Conservation (phyloP, 2,113 vertebrate genomes). For the Rissa tridactyla region DNA sequence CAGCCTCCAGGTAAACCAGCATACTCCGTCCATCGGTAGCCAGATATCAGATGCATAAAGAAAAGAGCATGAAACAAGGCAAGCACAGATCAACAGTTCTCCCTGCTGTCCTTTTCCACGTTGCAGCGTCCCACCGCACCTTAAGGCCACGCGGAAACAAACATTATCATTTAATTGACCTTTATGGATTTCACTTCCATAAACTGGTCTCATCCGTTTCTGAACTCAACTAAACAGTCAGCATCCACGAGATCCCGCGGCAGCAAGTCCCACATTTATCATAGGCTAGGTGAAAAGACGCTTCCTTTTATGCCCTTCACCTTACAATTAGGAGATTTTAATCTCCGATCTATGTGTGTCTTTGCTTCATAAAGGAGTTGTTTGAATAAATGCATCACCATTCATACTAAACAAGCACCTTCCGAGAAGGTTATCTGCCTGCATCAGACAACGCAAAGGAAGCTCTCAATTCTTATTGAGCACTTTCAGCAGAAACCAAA, state of each 20-base stretch:
- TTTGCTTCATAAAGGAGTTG: background rate
- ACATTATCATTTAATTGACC: background rate
- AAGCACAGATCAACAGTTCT: background rate
- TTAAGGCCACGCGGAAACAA: background rate
- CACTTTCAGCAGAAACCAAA: background rate
- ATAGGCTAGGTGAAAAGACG: fast-evolving
- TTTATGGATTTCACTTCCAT: background rate
- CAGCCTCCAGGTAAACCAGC: background rate
- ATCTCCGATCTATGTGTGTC: background rate
- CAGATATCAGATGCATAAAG: background rate
- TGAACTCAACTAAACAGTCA: background rate
- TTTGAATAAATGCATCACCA: background rate
- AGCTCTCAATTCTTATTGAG: background rate
- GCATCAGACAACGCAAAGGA: background rate
- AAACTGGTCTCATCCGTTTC: background rate
- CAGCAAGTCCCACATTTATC: background rate
- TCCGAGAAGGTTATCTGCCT: fast-evolving
- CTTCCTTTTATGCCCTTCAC: background rate
- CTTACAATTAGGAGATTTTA: background rate
- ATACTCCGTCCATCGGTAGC: fast-evolving
- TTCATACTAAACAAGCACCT: background rate
- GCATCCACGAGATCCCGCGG: background rate
- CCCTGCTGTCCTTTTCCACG: background rate
- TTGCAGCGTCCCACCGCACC: background rate
- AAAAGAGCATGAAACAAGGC: background rate